These are phyloP conservation scores for Scaptomyza reducta DNA, from an alignment of 2,888 invertebrate genomes.

Conservation along the genomic window DNA sequence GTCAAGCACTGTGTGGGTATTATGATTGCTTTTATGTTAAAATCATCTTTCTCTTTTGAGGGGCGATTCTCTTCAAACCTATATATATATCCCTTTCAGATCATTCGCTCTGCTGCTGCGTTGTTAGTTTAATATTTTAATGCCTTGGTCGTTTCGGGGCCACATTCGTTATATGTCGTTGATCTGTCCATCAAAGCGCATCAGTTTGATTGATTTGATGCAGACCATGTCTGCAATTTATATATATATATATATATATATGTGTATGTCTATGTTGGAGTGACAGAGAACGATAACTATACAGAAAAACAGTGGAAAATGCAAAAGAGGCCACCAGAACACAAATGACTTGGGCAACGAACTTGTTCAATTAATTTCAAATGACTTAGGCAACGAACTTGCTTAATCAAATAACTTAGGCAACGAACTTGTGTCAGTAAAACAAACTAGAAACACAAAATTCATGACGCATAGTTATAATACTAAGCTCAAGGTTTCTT, in stretches of 20 bases:
- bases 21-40: constrained; percentile 83
- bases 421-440: constrained; percentile 6
- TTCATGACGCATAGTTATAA: no score
- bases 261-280: not conserved
- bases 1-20: constrained; percentile 77
- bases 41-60: constrained; percentile 9
- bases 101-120: constrained; percentile 36
- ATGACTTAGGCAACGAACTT: constrained; percentile 23
- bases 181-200: constrained; percentile 70
- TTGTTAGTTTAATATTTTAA: constrained; percentile 72
- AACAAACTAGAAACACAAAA: not conserved
- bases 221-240: constrained; percentile 39
- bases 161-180: constrained; percentile 58
- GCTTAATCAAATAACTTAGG: no score
- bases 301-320: not conserved
- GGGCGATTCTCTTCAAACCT: not conserved
- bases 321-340: not conserved
- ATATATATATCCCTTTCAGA: not conserved
- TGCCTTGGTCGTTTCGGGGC: constrained; percentile 33
- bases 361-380: constrained; percentile 11
- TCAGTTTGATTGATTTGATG: constrained; percentile 75
- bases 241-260: not conserved
- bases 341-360: constrained; percentile 7
- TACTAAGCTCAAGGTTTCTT: no score
- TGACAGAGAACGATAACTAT: not conserved